Conservation (phyloP, 2,113 vertebrate species). For the Microcebus lehilahytsara region DNA sequence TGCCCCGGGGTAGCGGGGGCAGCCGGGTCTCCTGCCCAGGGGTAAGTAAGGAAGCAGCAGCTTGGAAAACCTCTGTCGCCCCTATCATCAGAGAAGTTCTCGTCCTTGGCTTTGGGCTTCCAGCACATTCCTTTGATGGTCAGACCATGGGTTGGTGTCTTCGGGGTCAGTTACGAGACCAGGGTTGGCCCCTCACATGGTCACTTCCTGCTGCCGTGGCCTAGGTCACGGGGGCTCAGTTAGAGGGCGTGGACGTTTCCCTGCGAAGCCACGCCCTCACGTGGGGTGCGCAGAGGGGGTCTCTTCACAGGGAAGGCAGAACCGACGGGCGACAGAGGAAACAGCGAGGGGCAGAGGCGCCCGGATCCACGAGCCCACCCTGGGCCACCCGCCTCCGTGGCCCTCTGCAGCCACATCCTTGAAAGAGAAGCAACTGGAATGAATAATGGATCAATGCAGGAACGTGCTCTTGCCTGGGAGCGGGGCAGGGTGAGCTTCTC, state of each 20-base stretch:
- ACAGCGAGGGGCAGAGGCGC: fast-evolving
- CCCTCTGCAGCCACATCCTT: not conserved
- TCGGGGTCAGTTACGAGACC: not conserved
- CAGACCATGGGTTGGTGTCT: not conserved
- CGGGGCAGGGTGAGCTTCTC: not conserved
- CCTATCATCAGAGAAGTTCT: not conserved
- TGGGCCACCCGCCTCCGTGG: not conserved
- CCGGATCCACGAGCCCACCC: not conserved
- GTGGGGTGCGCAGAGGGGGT: not conserved
- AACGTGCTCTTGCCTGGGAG: fast-evolving
- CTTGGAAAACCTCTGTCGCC: not conserved
- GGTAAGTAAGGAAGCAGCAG: not conserved
- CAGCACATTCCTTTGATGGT: fast-evolving
- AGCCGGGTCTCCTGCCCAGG: not conserved
- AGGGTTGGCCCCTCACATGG: not conserved
- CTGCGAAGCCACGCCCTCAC: not conserved
- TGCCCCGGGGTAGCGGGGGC: fast-evolving
- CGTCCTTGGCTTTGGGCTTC: fast-evolving
- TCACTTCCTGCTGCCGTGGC: not conserved
- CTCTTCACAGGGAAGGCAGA: not conserved
- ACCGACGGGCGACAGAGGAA: not conserved
- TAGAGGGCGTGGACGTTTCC: not conserved
- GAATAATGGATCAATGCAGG: not conserved
- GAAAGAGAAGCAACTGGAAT: not conserved
- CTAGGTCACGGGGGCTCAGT: fast-evolving